Conservation (phyloP, 1,140 invertebrate genomes). For the Eupristina koningsbergeri region DNA sequence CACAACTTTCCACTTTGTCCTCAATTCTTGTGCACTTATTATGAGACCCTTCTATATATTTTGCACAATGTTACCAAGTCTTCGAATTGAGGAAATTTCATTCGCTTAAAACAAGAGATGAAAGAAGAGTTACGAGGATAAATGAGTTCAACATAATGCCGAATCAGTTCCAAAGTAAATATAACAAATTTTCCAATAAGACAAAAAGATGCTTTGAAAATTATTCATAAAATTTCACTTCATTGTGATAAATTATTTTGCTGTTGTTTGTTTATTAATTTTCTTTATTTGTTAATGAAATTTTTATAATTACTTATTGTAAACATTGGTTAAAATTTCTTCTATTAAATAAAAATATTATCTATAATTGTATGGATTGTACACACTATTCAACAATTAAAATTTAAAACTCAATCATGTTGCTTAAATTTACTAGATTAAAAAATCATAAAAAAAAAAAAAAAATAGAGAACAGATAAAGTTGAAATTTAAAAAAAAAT, state of each 20-base stretch:
- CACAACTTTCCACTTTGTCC: slow-evolving; percentile 16
- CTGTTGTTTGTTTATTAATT: too few species aligned
- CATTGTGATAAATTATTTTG: not conserved
- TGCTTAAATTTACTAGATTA: too few species aligned
- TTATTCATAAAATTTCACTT: not conserved
- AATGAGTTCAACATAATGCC: not conserved
- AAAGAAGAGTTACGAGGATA: not conserved
- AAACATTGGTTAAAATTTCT: too few species aligned
- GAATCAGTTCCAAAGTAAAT: not conserved
- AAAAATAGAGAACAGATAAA: too few species aligned
- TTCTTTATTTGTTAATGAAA: too few species aligned
- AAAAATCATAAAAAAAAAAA: too few species aligned
- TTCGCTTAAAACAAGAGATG: not conserved
- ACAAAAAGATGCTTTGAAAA: not conserved
- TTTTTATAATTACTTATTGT: too few species aligned
- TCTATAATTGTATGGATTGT: too few species aligned
- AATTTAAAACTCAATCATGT: too few species aligned
- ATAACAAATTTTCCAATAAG: not conserved
- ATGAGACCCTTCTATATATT: not conserved
- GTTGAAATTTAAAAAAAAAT: too few species aligned
- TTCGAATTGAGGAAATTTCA: slow-evolving; percentile 23
- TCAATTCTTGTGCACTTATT: slow-evolving; percentile 25
- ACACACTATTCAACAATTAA: too few species aligned
- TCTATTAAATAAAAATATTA: too few species aligned
- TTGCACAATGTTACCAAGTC: not conserved